These are phyloP conservation scores for Campoplex capitator DNA, from an alignment of 2,888 invertebrate species.

Conservation along the genomic window DNA sequence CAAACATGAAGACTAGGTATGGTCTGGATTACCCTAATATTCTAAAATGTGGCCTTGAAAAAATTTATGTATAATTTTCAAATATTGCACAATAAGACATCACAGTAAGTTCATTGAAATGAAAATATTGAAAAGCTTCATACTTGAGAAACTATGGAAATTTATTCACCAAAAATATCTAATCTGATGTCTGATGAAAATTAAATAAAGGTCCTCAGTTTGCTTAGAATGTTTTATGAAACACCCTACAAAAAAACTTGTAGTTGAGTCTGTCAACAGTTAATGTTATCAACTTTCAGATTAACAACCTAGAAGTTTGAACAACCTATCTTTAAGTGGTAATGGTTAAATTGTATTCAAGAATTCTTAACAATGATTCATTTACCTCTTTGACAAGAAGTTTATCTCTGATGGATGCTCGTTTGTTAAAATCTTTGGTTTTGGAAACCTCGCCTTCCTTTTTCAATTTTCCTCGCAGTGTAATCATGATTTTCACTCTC, in stretches of 20 bases:
- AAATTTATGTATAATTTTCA: not conserved
- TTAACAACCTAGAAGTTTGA: too few relatives aligned
- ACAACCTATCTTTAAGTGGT: not conserved
- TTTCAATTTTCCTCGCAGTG: constrained; percentile 90
- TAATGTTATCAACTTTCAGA: too few relatives aligned
- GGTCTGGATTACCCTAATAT: too few relatives aligned
- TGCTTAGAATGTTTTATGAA: too few relatives aligned
- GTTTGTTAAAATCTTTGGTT: constrained; percentile 83
- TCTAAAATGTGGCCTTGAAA: not conserved
- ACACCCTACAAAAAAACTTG: too few relatives aligned
- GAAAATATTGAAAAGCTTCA: not conserved
- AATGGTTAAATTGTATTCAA: not conserved
- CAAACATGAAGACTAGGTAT: too few relatives aligned
- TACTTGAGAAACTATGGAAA: not conserved
- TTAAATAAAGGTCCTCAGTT: too few relatives aligned
- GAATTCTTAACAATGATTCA: not conserved
- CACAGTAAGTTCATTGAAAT: not conserved
- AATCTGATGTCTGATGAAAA: too few relatives aligned
- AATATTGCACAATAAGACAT: not conserved
- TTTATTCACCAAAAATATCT: not conserved
- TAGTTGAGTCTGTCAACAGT: too few relatives aligned
- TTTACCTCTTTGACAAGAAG: constrained; percentile 91
- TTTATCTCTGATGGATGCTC: constrained; percentile 92
- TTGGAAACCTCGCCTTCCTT: constrained; percentile 86
- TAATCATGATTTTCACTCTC: constrained; percentile 87